A percentile compares a stretch with the other conserved stretches of the same genome.
These are phyloP conservation scores for Porites lobata DNA, from an alignment of 92 coral and sea anemone genomes.

Conservation along the genomic window DNA sequence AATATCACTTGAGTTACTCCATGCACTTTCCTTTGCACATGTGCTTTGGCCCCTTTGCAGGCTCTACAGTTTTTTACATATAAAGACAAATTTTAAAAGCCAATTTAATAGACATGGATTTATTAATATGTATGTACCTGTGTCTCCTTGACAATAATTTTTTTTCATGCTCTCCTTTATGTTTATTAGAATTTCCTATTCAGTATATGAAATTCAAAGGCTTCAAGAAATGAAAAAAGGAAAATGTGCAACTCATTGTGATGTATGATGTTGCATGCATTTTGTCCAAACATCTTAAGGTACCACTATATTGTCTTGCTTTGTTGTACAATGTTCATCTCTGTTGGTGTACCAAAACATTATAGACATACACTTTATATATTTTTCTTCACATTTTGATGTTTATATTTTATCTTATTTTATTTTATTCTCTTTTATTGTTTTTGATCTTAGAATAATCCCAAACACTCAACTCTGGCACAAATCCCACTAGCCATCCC, in stretches of 20 bases:
- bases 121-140: neutral
- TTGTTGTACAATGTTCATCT: neutral
- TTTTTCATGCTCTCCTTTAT: neutral
- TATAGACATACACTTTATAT: too few relatives aligned
- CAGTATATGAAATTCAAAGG: neutral
- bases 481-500: too few relatives aligned
- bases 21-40: neutral
- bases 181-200: neutral
- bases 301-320: neutral
- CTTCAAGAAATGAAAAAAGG: neutral
- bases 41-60: too few relatives aligned
- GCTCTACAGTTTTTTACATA: too few relatives aligned
- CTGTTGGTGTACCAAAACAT: too few relatives aligned
- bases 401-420: too few relatives aligned
- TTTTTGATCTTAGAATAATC: too few relatives aligned
- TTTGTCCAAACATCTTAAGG: constrained; percentile 2
- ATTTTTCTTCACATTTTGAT: too few relatives aligned
- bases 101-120: neutral
- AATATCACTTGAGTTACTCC: neutral
- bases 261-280: too few relatives aligned
- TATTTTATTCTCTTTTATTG: too few relatives aligned
- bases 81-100: neutral
- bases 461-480: too few relatives aligned
- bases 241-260: neutral
- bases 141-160: neutral